These are phyloP conservation scores for Melanophora roralis DNA, from an alignment of 2,888 invertebrate species.

Conservation along the genomic window DNA sequence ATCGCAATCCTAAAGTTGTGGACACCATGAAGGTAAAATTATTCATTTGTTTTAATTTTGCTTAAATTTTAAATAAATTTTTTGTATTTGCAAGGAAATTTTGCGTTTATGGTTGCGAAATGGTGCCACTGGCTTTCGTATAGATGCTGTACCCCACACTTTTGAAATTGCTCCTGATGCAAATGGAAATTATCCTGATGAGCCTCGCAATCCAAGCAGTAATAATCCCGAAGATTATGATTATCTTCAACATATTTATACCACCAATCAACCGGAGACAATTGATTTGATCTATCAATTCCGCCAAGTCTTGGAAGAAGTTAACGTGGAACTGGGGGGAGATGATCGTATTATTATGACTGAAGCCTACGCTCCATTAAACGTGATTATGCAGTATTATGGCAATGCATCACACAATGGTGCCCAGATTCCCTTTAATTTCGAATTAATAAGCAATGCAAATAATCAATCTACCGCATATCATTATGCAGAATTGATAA, in stretches of 20 bases:
- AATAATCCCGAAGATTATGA: conserved; percentile 78
- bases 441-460: conserved; percentile 80
- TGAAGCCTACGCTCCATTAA: conserved; percentile 80
- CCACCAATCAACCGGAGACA: conserved; percentile 80
- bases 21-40: conserved; percentile 78
- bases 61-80: background rate
- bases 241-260: conserved; percentile 80
- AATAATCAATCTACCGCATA: conserved; percentile 78
- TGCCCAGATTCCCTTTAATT: conserved; percentile 83
- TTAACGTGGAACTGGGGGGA: conserved; percentile 71
- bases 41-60: background rate
- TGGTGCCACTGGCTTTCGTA: conserved; percentile 88
- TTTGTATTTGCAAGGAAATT: conserved; percentile 77
- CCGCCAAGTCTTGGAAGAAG: conserved; percentile 79
- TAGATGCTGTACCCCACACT: conserved; percentile 81
- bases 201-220: conserved; percentile 78
- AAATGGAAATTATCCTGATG: conserved; percentile 77
- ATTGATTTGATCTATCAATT: conserved; percentile 80
- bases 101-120: conserved; percentile 86
- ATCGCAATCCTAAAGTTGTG: conserved; percentile 78
- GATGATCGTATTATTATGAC: conserved; percentile 79
- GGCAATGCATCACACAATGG: conserved; percentile 77
- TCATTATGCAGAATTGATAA: conserved; percentile 79
- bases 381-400: conserved; percentile 81
- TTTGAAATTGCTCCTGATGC: conserved; percentile 70